phyloP scores from a whole-genome alignment of 2,113 vertebrate genomes.

The Alexandromys fortis region DNA sequence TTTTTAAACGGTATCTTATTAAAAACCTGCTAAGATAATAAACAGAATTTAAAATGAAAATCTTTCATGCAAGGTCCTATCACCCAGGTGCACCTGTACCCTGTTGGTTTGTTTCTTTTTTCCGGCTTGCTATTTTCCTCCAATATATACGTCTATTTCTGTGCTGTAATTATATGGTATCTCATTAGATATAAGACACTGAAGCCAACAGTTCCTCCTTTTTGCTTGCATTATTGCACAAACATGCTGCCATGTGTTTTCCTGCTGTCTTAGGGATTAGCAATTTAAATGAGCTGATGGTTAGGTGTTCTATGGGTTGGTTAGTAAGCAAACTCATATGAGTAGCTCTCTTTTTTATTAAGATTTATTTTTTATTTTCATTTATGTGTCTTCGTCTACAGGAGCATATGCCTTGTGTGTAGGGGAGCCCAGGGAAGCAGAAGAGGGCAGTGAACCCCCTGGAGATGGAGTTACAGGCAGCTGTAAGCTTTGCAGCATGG shows the following conservation, averaged over 20 bases:
- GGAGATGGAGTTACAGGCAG: not conserved
- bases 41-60: not conserved
- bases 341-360: not conserved
- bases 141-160: not conserved
- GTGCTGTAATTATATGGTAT: not conserved
- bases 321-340: not conserved
- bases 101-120: not conserved
- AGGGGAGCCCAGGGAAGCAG: not conserved
- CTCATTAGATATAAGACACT: no score
- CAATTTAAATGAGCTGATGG: not conserved
- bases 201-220: not conserved
- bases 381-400: not conserved
- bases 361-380: not conserved
- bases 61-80: not conserved
- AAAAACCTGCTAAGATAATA: not conserved
- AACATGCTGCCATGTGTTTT: not conserved
- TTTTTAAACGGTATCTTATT: slow-evolving; percentile 2
- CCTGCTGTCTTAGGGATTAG: not conserved
- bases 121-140: not conserved
- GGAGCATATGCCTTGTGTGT: not conserved
- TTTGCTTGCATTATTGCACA: not conserved
- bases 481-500: not conserved
- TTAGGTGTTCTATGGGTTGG: not conserved
- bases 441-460: not conserved
- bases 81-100: not conserved